Evolutionary conservation across 1,140 invertebrate genomes (phyloP).

Genomic region (Apis mellifera): Amel_HAv3.1 CM009935.2:4744001-4744500

Average conservation of each 20-base stretch:
- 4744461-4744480: constrained; percentile 64
- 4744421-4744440: constrained; percentile 61
- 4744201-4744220: constrained; percentile 80
- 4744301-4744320: constrained; percentile 76
- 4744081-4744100: constrained; percentile 66
- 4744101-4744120: constrained; percentile 56
- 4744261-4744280: constrained; percentile 76
- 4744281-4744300: constrained; percentile 76
- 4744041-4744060: constrained; percentile 65
- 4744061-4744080: constrained; percentile 70
- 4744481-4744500: constrained; percentile 54
- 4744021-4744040: constrained; percentile 71
- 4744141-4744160: constrained; percentile 66
- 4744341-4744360: constrained; percentile 71
- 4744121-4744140: constrained; percentile 67
- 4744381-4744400: constrained; percentile 70
- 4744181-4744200: constrained; percentile 73
- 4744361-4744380: constrained; percentile 74
- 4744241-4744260: constrained; percentile 78
- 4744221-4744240: constrained; percentile 78
- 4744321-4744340: constrained; percentile 78
- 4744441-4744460: constrained; percentile 55
- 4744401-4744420: constrained; percentile 58
- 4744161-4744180: constrained; percentile 63
- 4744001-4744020: constrained; percentile 69